Base-by-base conservation (phyloP, 2,888 invertebrate species). In the Caenorhabditis plicata region DNA sequence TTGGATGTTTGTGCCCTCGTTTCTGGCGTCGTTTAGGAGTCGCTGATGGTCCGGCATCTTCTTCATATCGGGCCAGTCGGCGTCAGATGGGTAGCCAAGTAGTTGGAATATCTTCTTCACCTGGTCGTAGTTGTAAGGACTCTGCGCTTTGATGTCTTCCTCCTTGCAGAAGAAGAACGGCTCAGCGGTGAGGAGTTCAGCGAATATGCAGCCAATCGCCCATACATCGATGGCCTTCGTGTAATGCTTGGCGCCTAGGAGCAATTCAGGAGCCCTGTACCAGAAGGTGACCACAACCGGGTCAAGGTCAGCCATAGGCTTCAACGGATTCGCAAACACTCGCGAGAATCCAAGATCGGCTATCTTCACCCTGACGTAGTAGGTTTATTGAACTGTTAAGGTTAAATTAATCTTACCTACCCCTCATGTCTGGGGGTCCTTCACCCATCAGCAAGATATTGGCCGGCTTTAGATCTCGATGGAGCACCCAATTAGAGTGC, bases 111-210 rank as follows among this genome's bases (percentile, higher is more conserved):
- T 98, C 53, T 39, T 41, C n/a, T 33, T 95, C 48, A 98, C 83
- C 82, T 98, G 96, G 83, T 98, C 96, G 17, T 60, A 68, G 47
- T 98, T 96, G 82, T 98, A 98, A 0, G 98, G 98, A 85, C 95
- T 96, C 80, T 92, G 93, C 0, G 96, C 95, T 39, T 96, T 98
- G 58, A 96, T 96, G 81, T 98, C 96, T 84, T 98, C 96, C 84
- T 98, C 96, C 4, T 96, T 88, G 84, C 96, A 98, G 81, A 96
- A 95, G n/a, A 44, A 44, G 1, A 51, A 11, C 2, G 38, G 44
- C 17, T 44, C n/a, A 36, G 39, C 32, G 1, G 17, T 4, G 20
- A 51, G 23, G 20, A 51, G 26, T 22, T 51, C 51, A 1, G 44
- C 51, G 39, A 51, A 38, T 13, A 51, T 51, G 32, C 51, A 51